Base-by-base conservation (phyloP, 1,140 invertebrate species). In the Odontomachus brunneus region DNA sequence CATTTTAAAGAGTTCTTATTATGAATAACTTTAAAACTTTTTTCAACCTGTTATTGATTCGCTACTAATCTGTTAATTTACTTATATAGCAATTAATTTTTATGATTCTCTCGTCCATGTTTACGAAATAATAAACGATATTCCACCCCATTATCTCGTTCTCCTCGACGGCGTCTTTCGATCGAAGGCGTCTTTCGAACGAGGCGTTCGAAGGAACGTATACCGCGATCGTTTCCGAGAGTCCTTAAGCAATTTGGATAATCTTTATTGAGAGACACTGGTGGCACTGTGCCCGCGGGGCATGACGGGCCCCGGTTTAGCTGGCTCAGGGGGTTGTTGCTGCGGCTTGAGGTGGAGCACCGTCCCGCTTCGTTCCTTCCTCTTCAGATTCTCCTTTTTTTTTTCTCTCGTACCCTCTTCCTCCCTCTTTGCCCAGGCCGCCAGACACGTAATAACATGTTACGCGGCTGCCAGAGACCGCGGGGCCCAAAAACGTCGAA, bases 391-490 rank as follows among this genome's bases (percentile, higher is more conserved):
- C 69, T 82, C 51, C 38, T n/a, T n/a, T n/a, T 67, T 74, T 73
- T 81, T 73, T 81, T 62, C 51, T 26, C 73, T 19, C 51, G 22
- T 80, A 15, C 55, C n/a, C 71, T 78, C 84, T 75, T 73, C 55
- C 67, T 83, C 51, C 75, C 82, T 75, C 78, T 84, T 82, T 81
- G 78, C 60, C 63, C 82, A 57, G 74, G 74, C 87, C 86, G 88
- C 89, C 90, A 91, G 90, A 91, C 90, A 88, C 84, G 88, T 91
- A 91, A 91, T 91, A 90, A 91, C 84, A 91, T 84, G 90, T 91
- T 91, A 74, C 86, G 74, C 69, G 78, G 71, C 85, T 73, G 87
- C 66, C 84, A 69, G 80, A 81, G 84, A 67, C 89, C 84, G 74
- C 81, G 51, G 73, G 85, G 82, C 86, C 84, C 75, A 88, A 90